Evolutionary conservation across 2,797 vertebrate species (phyloP), one percentile per base, ranked within the genome.

Genomic region (Adelosebastes latens): DNA sequence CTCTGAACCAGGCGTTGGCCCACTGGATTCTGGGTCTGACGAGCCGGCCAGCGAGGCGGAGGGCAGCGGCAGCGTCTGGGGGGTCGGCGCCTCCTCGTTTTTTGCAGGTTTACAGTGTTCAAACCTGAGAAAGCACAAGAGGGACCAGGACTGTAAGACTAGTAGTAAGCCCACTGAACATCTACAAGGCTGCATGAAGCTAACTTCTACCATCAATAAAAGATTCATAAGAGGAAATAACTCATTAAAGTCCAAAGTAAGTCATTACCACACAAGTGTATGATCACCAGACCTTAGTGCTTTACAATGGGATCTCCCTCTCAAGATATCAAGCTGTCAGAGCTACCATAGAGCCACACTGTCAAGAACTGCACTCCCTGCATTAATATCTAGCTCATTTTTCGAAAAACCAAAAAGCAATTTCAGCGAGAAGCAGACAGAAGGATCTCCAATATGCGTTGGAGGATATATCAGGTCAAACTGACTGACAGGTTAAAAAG

Each of bases 81-180:
- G 32, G 82, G 95, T 92, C 79, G 94, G 87, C 81, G 80, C 77
- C 88, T 98, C 97, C 63, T 99, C 97, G 75, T 96, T 93, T 85
- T 97, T 96, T 90, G 96, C 77, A 77, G 97, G 96, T 94, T 98
- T 98, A 92, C 96, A 97, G 89, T 99, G 98, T 86, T 99, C 98
- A 73, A 97, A 99, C 88, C 98, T 99, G 72, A 13, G 70, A 10
- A 71, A 31, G 36, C 7, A 32, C 56, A 29, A n/a, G n/a, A 0
- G 14, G 36, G 22, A 66, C 22, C 53, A 56, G 22, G 12, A 25
- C 11, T 56, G 53, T 56, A 25, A 56, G 22, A 56, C n/a, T 1
- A 56, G 11, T 56, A 56, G 11, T 53, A 10, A 53, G 16, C 13
- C 55, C 6, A 56, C 22, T 56, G 55, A 25, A 24, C 55, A 25